Conservation (phyloP, 2,113 vertebrate genomes). For the Camelus bactrianus region DNA sequence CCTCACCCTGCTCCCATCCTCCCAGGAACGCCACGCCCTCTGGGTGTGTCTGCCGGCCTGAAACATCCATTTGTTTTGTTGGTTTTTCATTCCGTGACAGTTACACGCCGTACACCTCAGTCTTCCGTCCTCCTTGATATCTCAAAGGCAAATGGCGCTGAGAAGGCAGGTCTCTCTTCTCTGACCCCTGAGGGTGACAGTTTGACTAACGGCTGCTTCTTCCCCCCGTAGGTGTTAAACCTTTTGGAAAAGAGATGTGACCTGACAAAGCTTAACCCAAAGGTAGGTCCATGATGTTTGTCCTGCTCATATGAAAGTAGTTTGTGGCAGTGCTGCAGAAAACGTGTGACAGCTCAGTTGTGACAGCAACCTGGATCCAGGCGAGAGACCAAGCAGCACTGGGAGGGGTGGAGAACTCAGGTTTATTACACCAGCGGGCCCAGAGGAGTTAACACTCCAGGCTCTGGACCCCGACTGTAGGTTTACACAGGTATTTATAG, state of each 20-base stretch:
- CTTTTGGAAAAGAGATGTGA: slow-evolving; percentile 96
- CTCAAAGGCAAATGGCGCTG: neutral
- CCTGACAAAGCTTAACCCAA: slow-evolving; percentile 95
- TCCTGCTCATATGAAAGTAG: accelerated
- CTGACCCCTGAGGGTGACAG: neutral
- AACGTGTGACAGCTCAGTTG: too few species aligned
- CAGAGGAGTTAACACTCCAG: too few species aligned
- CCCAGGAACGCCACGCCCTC: neutral
- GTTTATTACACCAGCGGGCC: too few species aligned
- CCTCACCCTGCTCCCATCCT: accelerated
- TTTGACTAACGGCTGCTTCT: neutral
- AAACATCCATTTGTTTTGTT: neutral
- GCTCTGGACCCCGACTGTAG: too few species aligned
- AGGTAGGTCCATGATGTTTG: slow-evolving; percentile 86
- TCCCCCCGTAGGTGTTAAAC: slow-evolving; percentile 93
- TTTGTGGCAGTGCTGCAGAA: neutral
- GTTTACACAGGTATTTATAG: too few species aligned
- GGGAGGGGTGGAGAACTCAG: too few species aligned
- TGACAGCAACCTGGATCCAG: too few species aligned
- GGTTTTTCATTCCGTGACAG: neutral
- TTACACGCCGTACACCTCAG: accelerated
- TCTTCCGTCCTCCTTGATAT: accelerated
- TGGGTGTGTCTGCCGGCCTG: accelerated
- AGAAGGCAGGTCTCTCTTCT: neutral
- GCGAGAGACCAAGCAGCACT: too few species aligned